Evolutionary conservation across 2,113 vertebrate species (phyloP).

Genomic region (Phaethornis superciliosus): DNA sequence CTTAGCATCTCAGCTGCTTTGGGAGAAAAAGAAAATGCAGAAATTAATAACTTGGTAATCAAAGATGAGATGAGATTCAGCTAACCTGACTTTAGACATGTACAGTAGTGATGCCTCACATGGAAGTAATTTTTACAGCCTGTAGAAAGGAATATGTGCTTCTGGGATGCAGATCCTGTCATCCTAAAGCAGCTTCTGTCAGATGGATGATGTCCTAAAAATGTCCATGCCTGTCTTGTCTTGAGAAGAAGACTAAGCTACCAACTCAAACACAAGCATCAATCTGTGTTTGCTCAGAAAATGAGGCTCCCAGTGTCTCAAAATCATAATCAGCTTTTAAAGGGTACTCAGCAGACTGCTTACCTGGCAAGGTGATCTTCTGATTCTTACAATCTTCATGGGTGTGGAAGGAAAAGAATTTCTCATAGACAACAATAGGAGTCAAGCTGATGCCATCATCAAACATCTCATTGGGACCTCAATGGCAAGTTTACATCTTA

Average conservation of each 20-base stretch:
- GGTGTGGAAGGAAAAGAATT: background rate
- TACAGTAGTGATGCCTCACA: background rate
- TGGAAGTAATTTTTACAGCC: background rate
- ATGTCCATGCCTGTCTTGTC: background rate
- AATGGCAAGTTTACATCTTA: background rate
- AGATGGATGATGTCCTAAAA: background rate
- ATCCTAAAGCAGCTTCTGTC: background rate
- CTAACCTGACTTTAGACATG: background rate
- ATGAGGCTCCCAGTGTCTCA: background rate
- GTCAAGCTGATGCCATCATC: background rate
- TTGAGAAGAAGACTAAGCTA: background rate
- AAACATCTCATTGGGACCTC: background rate
- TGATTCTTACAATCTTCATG: background rate
- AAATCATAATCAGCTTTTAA: slow-evolving; percentile 1
- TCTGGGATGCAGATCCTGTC: background rate
- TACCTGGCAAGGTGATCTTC: background rate
- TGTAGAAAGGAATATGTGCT: background rate
- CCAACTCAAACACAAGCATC: background rate
- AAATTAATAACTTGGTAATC: background rate
- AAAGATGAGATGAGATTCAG: background rate
- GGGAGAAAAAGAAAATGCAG: background rate
- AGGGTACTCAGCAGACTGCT: background rate
- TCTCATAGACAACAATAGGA: background rate
- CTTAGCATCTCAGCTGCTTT: background rate
- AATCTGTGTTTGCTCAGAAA: slow-evolving; percentile 11